Base-by-base conservation (phyloP, 2,888 invertebrate genomes). In the Eupithecia vulgata region DNA sequence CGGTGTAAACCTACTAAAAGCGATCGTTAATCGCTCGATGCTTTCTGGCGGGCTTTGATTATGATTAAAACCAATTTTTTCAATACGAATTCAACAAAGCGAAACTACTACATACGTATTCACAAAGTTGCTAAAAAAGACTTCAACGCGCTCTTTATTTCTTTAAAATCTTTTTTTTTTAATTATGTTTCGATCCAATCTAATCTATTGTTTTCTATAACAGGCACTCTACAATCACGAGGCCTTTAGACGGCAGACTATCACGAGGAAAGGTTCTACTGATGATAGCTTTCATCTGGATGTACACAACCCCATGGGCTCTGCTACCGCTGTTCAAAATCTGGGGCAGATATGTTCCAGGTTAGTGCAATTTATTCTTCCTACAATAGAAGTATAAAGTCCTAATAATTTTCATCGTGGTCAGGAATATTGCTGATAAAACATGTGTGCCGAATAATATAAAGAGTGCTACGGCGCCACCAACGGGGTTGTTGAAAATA, bases 301-400 rank as follows among this genome's bases (percentile, higher is more conserved):
- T 95, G 52, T 98, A 97, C 85, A 95, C 96, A 0, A 95, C 97
- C n/a, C 98, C 98, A 0, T 98, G 97, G 96, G 96, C 96, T 1
- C 88, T 97, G 48, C 91, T 98, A 83, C 98, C 98, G 0, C 91
- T 97, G 10, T 95, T 97, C 71, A 97, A 97, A 85, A 95, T 97
- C 52, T 98, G 98, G 98, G 97, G 98, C n/a, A 93, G 97, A 86
- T 98, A 95, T 87, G 97, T 97, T 61, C 98, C 98, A 87, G 97
- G 97, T 97, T 82, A 75, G 34, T 42, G 8, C 25, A 40, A 40
- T 15, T 40, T 42, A 25, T 66, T 66, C 1, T 40, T 66, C 25
- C 25, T 66, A 42, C 7, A 12, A 35, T 52, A 52, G 48, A 21
- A 52, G n/a, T 52, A n/a, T n/a, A n/a, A n/a, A 1, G 30, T 30